Evolutionary conservation across 2,113 vertebrate species (phyloP).

Genomic region (Isurus oxyrinchus): DNA sequence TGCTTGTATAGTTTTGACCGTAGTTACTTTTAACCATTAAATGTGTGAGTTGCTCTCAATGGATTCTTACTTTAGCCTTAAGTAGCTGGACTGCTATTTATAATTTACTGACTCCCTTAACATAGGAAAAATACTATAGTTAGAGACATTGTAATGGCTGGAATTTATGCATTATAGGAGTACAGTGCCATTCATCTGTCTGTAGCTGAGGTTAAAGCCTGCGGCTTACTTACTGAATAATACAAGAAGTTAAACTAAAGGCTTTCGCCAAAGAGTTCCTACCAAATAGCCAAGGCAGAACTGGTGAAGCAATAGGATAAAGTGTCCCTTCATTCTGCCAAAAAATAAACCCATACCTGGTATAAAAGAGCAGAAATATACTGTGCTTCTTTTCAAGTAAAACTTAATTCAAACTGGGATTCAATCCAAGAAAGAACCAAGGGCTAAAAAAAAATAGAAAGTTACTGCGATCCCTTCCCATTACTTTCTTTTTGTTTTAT

Average conservation of each 20-base stretch:
- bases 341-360: background rate
- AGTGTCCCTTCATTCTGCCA: background rate
- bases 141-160: background rate
- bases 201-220: background rate
- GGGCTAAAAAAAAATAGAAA: background rate
- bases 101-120: background rate
- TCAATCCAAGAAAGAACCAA: background rate
- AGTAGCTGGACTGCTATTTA: background rate
- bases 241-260: background rate
- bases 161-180: background rate
- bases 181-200: background rate
- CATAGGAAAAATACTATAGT: background rate
- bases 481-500: background rate
- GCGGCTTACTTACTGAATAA: background rate
- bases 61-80: background rate
- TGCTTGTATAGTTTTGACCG: background rate
- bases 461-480: background rate
- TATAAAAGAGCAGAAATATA: background rate
- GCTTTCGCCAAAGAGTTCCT: background rate
- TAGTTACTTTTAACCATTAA: background rate
- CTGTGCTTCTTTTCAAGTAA: background rate
- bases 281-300: background rate
- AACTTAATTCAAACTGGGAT: slow-evolving; percentile 13
- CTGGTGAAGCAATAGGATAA: background rate
- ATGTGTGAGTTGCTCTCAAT: background rate